phyloP scores from a whole-genome alignment of 2,113 vertebrate species.

The Nanorana parkeri region DNA sequence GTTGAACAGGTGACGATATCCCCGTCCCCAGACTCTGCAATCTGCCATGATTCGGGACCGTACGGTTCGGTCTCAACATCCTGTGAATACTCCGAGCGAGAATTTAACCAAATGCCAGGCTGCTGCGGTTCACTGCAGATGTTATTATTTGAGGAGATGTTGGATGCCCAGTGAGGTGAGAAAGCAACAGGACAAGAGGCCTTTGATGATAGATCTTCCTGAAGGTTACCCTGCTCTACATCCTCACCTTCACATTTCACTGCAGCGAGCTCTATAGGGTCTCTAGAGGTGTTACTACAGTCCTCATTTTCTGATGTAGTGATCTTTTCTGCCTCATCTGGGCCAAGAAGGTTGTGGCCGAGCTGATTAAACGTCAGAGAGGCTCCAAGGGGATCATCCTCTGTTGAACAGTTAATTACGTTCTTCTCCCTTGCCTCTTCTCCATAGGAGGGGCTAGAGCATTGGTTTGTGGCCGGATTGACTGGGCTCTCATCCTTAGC shows the following conservation, averaged over 20 bases:
- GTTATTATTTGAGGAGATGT: constrained; percentile 88
- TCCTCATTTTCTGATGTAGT: neutral
- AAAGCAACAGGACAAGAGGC: neutral
- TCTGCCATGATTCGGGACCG: constrained; percentile 61
- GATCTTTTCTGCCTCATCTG: neutral
- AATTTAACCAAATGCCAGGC: constrained; percentile 64
- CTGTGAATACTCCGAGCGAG: constrained; percentile 61
- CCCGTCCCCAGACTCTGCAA: constrained; percentile 54
- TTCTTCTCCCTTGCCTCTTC: constrained; percentile 69
- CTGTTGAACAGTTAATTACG: constrained; percentile 65
- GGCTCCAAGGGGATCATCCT: constrained; percentile 78
- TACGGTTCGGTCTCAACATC: constrained; percentile 59
- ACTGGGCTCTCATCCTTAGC: constrained; percentile 63
- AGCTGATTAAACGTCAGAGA: constrained; percentile 64
- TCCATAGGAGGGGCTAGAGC: constrained; percentile 67
- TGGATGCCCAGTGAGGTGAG: constrained; percentile 79
- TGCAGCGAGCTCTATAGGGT: neutral
- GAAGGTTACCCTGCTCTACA: neutral
- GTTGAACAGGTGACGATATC: neutral
- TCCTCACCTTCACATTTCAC: constrained; percentile 3
- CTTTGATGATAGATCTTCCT: neutral
- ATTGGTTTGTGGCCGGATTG: constrained; percentile 65
- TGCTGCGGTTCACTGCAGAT: constrained; percentile 54
- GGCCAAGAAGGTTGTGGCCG: too few relatives aligned
- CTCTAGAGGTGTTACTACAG: neutral